A percentile compares a stretch with the other conserved stretches of the same genome.
Evolutionary conservation across 2,888 invertebrate genomes (phyloP).

Genomic region (Drosophila histrio): DNA sequence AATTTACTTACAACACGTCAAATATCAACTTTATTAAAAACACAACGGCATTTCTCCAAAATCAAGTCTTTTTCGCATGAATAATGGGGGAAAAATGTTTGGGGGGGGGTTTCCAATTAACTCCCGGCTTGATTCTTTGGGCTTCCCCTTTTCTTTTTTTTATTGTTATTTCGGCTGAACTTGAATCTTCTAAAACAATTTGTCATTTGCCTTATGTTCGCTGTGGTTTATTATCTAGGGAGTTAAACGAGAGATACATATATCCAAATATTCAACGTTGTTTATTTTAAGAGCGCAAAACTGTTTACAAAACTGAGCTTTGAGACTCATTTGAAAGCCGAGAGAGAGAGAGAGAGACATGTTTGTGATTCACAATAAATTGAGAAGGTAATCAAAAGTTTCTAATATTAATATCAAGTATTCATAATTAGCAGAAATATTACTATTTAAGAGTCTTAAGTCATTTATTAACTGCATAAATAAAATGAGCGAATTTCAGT

Average conservation of each 20-base stretch:
- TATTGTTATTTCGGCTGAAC: neutral
- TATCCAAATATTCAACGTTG: neutral
- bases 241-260: neutral
- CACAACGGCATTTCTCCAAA: neutral
- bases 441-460: too few relatives aligned
- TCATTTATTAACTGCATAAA: too few relatives aligned
- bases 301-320: neutral
- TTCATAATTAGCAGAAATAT: neutral
- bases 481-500: too few relatives aligned
- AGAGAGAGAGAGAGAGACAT: neutral
- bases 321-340: neutral
- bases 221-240: neutral
- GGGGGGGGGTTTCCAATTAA: neutral
- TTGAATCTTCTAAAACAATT: too few relatives aligned
- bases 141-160: neutral
- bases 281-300: neutral
- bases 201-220: neutral
- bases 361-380: neutral
- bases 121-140: neutral
- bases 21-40: conserved; percentile 17
- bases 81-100: neutral
- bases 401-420: neutral
- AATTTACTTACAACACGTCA: conserved; percentile 23
- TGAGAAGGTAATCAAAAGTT: neutral
- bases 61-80: neutral